These are phyloP conservation scores for Tenebrosternarchus preto DNA, from an alignment of 2,113 vertebrate genomes.

Conservation along the genomic window DNA sequence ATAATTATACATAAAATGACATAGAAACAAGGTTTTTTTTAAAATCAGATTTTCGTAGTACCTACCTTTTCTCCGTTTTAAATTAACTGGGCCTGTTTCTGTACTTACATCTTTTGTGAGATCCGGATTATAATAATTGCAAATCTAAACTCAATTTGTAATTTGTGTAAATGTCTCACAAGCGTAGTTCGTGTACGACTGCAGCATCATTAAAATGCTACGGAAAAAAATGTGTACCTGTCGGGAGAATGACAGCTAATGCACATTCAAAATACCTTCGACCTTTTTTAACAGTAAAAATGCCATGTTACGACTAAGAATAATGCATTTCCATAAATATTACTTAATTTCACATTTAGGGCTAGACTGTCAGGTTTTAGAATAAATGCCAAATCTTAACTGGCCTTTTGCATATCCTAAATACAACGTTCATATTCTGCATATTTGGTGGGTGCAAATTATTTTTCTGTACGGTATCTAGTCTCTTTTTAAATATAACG, in stretches of 20 bases:
- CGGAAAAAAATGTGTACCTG: not conserved
- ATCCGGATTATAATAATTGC: too few relatives aligned
- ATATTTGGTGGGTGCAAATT: not conserved
- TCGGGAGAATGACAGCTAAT: not conserved
- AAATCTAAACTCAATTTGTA: not conserved
- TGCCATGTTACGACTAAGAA: not conserved
- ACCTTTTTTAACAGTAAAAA: not conserved
- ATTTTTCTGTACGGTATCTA: not conserved
- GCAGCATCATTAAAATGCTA: not conserved
- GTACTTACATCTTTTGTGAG: not conserved
- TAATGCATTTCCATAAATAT: not conserved
- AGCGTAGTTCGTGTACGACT: too few relatives aligned
- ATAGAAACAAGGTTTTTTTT: not conserved
- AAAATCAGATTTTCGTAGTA: not conserved
- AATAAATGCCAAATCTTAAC: not conserved
- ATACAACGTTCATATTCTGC: not conserved
- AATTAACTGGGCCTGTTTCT: not conserved
- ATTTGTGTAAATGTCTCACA: not conserved
- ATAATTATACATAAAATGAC: slow-evolving; percentile 6
- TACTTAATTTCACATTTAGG: not conserved
- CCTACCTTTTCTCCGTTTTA: slow-evolving; percentile 1
- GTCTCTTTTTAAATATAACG: slow-evolving; percentile 11
- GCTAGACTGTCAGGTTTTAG: not conserved
- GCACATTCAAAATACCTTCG: not conserved
- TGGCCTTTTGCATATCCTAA: not conserved